phyloP scores from a whole-genome alignment of 2,113 vertebrate species.

The Paedocypris sp. region DNA sequence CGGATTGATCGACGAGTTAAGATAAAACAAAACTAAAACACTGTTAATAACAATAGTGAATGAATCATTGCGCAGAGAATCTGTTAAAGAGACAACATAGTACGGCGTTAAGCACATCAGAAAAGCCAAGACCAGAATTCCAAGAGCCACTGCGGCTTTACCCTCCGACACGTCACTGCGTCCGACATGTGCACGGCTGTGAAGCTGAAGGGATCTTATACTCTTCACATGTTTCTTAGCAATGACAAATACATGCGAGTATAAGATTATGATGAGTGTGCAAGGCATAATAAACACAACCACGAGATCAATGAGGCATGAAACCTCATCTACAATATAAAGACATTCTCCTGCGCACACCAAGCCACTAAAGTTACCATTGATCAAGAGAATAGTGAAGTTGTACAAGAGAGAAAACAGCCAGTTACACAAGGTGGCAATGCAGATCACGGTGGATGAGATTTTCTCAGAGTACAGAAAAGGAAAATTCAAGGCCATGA shows the following conservation, averaged over 20 bases:
- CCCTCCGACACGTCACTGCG: slow-evolving; percentile 22
- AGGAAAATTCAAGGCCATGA: slow-evolving; percentile 28
- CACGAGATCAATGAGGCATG: slow-evolving; percentile 24
- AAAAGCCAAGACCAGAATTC: slow-evolving; percentile 37
- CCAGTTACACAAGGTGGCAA: slow-evolving; percentile 14
- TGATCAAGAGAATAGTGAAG: slow-evolving; percentile 19
- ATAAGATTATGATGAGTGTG: slow-evolving; percentile 29
- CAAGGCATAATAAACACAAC: slow-evolving; percentile 34
- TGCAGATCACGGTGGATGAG: not conserved
- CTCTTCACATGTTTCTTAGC: slow-evolving; percentile 37
- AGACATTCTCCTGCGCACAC: slow-evolving; percentile 23
- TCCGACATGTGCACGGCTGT: not conserved
- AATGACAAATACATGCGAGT: slow-evolving; percentile 31
- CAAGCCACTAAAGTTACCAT: slow-evolving; percentile 37
- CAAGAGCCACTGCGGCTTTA: slow-evolving; percentile 33
- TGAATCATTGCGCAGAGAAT: not conserved
- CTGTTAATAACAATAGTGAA: not conserved
- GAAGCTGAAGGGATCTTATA: slow-evolving; percentile 32
- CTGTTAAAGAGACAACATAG: slow-evolving; percentile 24
- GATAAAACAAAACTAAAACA: slow-evolving; percentile 19
- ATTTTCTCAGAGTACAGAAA: slow-evolving; percentile 27
- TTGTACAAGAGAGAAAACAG: slow-evolving; percentile 29
- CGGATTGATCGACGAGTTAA: slow-evolving; percentile 39
- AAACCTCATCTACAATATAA: slow-evolving; percentile 2
- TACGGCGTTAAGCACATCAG: slow-evolving; percentile 33